phyloP scores from a whole-genome alignment of 2,888 invertebrate genomes.

The Torymus auratus region DNA sequence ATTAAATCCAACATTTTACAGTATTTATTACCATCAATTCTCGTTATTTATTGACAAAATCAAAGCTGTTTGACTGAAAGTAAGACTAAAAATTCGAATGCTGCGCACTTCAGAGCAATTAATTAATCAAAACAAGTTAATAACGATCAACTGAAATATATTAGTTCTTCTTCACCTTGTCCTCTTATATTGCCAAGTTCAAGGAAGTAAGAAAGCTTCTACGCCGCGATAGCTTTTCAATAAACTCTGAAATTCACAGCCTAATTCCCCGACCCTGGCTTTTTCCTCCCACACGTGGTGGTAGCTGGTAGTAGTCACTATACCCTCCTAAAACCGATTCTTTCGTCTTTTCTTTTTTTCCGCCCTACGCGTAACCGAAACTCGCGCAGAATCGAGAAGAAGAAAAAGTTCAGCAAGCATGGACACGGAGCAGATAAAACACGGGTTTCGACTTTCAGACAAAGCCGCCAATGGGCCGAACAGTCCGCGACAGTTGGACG shows the following conservation, averaged over 20 bases:
- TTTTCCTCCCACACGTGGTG: constrained; percentile 34
- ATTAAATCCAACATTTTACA: too few relatives aligned
- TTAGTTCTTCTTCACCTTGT: constrained; percentile 2
- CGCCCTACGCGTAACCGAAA: background rate
- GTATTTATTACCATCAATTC: too few relatives aligned
- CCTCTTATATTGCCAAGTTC: constrained; percentile 47
- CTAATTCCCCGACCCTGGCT: constrained; percentile 59
- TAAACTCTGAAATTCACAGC: constrained; percentile 70
- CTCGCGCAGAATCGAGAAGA: constrained; percentile 24
- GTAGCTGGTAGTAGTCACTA: background rate
- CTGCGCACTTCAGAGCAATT: too few relatives aligned
- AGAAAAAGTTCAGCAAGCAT: constrained; percentile 23
- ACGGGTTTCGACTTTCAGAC: constrained; percentile 68
- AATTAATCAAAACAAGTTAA: too few relatives aligned
- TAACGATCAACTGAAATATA: too few relatives aligned
- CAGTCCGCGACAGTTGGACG: constrained; percentile 59
- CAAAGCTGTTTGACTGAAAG: too few relatives aligned
- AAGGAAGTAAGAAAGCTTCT: constrained; percentile 61
- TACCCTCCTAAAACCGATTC: background rate
- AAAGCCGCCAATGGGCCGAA: constrained; percentile 61
- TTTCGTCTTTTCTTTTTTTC: background rate
- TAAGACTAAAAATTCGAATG: too few relatives aligned
- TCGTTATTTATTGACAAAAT: too few relatives aligned
- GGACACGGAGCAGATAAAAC: constrained; percentile 64
- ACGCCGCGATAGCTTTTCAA: constrained; percentile 67